Percentiles rank a stretch among this genome's conserved stretches.
These are phyloP conservation scores for Drosophila rufa DNA, from an alignment of 1,140 invertebrate species.

Conservation along the genomic window DNA sequence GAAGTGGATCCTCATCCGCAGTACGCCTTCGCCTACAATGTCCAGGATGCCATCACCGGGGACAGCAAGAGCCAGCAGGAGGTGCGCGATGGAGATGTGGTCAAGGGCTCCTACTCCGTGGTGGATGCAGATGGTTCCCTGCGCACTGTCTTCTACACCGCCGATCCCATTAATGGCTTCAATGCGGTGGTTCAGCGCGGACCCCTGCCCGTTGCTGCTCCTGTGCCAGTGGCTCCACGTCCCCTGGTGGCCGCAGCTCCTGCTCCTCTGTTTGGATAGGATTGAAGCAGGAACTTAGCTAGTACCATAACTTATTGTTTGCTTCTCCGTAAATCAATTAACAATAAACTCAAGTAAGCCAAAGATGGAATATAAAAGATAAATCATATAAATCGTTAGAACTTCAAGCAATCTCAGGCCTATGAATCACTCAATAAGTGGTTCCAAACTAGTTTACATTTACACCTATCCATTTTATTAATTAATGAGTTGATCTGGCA, in stretches of 20 bases:
- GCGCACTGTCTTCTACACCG: conserved; percentile 87
- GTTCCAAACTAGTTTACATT: conserved; percentile 23
- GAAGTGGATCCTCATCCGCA: conserved; percentile 87
- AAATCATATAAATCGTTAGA: neutral
- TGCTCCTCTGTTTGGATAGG: conserved; percentile 59
- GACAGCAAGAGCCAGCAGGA: conserved; percentile 88
- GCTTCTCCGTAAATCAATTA: conserved; percentile 53
- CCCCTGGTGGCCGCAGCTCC: conserved; percentile 53
- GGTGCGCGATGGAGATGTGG: conserved; percentile 87
- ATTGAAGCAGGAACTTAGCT: conserved; percentile 40
- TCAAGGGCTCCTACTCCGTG: conserved; percentile 87
- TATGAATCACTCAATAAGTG: conserved; percentile 1
- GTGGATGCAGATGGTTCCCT: conserved; percentile 87
- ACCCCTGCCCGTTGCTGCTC: conserved; percentile 55
- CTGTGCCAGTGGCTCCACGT: conserved; percentile 34
- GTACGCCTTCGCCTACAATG: conserved; percentile 88
- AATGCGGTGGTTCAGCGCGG: conserved; percentile 87
- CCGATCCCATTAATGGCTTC: conserved; percentile 88
- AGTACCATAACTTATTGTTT: conserved; percentile 74
- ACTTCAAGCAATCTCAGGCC: neutral
- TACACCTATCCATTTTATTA: conserved; percentile 28
- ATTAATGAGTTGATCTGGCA: conserved; percentile 31
- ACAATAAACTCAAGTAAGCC: conserved; percentile 65
- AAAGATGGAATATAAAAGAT: conserved; percentile 39
- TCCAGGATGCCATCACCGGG: conserved; percentile 87